Conservation (phyloP, 2,797 vertebrate species). For the Syngnathus acus region DNA sequence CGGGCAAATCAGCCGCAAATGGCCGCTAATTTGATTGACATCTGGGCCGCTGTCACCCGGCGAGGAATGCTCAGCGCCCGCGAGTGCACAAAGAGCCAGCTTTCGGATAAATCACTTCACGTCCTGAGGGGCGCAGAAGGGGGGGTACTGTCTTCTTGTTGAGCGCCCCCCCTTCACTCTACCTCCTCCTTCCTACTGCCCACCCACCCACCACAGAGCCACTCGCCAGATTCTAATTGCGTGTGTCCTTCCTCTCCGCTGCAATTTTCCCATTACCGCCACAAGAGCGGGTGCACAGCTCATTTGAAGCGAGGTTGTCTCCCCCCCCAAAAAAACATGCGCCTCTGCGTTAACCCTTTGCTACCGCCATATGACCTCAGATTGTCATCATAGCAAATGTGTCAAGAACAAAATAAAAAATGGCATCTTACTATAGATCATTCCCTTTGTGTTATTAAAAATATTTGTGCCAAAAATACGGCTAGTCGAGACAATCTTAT, state of each 20-base stretch:
- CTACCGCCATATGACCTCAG: conserved; percentile 16
- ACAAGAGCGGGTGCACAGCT: conserved; percentile 80
- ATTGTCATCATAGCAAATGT: conserved; percentile 2
- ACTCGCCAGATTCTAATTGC: conserved; percentile 97
- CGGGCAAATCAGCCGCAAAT: conserved; percentile 99
- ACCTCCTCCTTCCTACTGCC: conserved; percentile 34
- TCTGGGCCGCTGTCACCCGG: conserved; percentile 96
- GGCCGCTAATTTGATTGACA: conserved; percentile 99
- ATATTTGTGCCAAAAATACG: too few relatives aligned
- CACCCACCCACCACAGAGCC: conserved; percentile 46
- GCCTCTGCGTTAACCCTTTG: conserved; percentile 80
- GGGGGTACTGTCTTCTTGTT: not conserved
- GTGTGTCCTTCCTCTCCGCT: conserved; percentile 96
- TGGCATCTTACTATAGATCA: too few relatives aligned
- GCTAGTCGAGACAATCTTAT: too few relatives aligned
- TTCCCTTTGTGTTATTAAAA: too few relatives aligned
- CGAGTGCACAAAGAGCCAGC: conserved; percentile 80
- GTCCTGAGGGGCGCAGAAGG: conserved; percentile 76
- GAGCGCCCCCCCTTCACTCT: conserved; percentile 22
- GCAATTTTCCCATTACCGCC: conserved; percentile 97
- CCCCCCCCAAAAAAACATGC: conserved; percentile 75
- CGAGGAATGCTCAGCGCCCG: conserved; percentile 40
- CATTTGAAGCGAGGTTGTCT: conserved; percentile 90
- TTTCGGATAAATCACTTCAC: conserved; percentile 97
- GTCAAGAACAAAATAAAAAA: not conserved